These are phyloP conservation scores for Nanorana parkeri DNA, from an alignment of 2,113 vertebrate genomes.

Conservation along the genomic window DNA sequence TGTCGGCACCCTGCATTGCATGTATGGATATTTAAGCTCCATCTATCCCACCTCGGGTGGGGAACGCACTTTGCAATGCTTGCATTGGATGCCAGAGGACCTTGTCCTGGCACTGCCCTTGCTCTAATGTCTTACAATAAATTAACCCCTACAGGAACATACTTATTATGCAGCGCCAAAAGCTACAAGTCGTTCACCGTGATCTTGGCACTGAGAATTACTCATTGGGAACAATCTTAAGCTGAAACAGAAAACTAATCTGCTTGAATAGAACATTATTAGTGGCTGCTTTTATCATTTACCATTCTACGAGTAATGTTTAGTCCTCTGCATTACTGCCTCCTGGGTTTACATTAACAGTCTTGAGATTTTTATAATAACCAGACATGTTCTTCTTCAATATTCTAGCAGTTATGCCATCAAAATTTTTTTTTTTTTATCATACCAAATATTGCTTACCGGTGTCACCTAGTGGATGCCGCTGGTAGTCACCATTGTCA, in stretches of 20 bases:
- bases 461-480: slow-evolving; percentile 7
- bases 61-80: too few relatives aligned
- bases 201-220: too few relatives aligned
- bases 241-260: neutral
- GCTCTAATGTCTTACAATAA: too few relatives aligned
- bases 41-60: too few relatives aligned
- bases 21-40: too few relatives aligned
- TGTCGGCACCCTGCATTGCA: too few relatives aligned
- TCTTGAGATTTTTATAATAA: slow-evolving; percentile 21
- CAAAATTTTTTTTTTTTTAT: neutral
- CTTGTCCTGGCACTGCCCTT: too few relatives aligned
- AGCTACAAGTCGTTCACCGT: too few relatives aligned
- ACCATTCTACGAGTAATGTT: slow-evolving; percentile 23
- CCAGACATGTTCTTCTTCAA: slow-evolving; percentile 30
- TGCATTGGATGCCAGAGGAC: too few relatives aligned
- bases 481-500: neutral
- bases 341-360: slow-evolving; percentile 31
- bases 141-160: too few relatives aligned
- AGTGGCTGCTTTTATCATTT: slow-evolving; percentile 2
- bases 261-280: neutral
- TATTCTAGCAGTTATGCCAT: slow-evolving; percentile 34
- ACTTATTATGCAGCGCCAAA: too few relatives aligned
- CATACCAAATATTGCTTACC: neutral
- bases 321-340: slow-evolving; percentile 21
- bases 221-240: too few relatives aligned